Evolutionary conservation across 2,113 vertebrate genomes (phyloP), one percentile per base, ranked within the genome.

Genomic region (Gobio gobio): DNA sequence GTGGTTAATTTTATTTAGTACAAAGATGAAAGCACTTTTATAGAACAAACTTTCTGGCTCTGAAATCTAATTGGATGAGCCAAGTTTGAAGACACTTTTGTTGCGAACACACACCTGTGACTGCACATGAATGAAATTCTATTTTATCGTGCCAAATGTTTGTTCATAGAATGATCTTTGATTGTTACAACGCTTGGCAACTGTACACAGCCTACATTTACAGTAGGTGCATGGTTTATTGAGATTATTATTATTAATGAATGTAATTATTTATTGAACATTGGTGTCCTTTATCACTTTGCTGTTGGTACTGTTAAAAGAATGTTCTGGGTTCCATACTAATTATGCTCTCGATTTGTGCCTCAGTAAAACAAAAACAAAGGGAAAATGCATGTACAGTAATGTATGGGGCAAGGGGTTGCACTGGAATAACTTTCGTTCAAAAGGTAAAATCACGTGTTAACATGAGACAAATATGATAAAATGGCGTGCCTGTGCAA

Each of bases 351-450:
- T 74, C 7, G 12, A 14, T 74, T 49, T 74, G 43, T 47, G 22
- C 22, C 43, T 47, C 70, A 16, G 43, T 73, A 47, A 73, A 74
- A 74, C n/a, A 47, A 73, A 22, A 73, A 45, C 40, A 73, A 72
- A 24, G 4, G 36, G 3, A 16, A 68, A 68, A 68, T 68, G 16
- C 0, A 2, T 29, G 29, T 29, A 29, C 3, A 9, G 64, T 40
- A 70, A 70, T 70, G 33, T 40, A n/a, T 24, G 22, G 10, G 70
- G 70, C 20, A 72, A 72, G 4, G 36, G 13, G 2, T 22, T 70
- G 33, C 36, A 72, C 8, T 70, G 20, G 20, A 45, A 36, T 59
- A 2, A n/a, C 8, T 9, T 22, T 22, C 56, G n/a, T 22, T 72
- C 40, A 45, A 72, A 45, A 6, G 22, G 9, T n/a, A 59, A 40